Evolutionary conservation across 2,797 vertebrate genomes (phyloP).

Genomic region (Callimico goeldii): DNA sequence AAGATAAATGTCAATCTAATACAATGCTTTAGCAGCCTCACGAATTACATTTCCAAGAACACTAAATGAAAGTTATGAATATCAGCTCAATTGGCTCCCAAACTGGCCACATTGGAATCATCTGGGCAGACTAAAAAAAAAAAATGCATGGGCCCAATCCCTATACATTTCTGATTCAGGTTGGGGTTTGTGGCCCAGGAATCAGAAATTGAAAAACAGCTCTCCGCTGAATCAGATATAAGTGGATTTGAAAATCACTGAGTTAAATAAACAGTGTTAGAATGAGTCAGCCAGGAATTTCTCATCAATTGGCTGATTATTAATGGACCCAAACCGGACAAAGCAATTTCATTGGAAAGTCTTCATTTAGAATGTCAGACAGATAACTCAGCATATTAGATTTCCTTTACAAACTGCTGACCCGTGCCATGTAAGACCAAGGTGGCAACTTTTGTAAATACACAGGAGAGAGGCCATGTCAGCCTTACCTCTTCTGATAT

Average conservation of each 20-base stretch:
- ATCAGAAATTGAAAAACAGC: background rate
- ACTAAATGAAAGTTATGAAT: background rate
- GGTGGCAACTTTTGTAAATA: background rate
- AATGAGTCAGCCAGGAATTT: background rate
- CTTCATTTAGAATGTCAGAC: background rate
- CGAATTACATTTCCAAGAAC: conserved; percentile 18
- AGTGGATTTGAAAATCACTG: background rate
- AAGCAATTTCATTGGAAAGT: background rate
- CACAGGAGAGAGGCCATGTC: background rate
- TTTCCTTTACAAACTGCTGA: background rate
- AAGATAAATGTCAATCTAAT: background rate
- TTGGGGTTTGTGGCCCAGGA: background rate
- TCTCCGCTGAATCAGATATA: background rate
- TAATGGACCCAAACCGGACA: background rate
- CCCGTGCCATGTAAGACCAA: background rate
- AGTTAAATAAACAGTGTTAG: background rate
- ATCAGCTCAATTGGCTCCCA: background rate
- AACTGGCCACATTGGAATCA: background rate
- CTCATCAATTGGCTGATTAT: background rate
- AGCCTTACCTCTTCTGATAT: background rate
- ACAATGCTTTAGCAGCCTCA: background rate
- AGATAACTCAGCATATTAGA: background rate
- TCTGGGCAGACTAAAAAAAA: background rate
- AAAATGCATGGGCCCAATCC: background rate
- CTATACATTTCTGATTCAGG: background rate